Conservation (phyloP, 2,888 invertebrate genomes). For the Dolichomitus sp. region DNA sequence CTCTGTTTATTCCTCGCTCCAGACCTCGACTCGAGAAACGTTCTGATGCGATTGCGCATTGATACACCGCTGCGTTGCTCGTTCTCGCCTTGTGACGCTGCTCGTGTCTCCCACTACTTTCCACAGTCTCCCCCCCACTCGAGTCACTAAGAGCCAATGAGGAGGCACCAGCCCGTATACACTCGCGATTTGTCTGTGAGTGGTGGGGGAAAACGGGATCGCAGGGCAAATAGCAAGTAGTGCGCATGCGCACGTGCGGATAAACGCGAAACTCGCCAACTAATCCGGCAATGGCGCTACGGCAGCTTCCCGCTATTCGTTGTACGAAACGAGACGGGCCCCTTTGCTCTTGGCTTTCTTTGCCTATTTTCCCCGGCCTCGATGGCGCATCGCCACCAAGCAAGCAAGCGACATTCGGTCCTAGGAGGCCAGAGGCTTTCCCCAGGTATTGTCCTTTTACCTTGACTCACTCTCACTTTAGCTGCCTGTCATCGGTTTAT, state of each 20-base stretch:
- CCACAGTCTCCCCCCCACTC: slow-evolving; percentile 61
- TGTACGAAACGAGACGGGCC: slow-evolving; percentile 60
- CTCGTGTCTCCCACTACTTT: slow-evolving; percentile 65
- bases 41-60: slow-evolving; percentile 85
- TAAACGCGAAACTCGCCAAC: slow-evolving; percentile 60
- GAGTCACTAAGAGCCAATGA: slow-evolving; percentile 71
- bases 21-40: slow-evolving; percentile 80
- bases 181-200: slow-evolving; percentile 34
- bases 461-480: slow-evolving; percentile 6
- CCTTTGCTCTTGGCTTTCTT: slow-evolving; percentile 39
- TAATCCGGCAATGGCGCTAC: slow-evolving; percentile 73
- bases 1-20: slow-evolving; percentile 82
- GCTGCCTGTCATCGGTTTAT: not conserved
- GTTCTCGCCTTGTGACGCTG: slow-evolving; percentile 79
- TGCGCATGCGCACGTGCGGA: slow-evolving; percentile 68
- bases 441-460: slow-evolving; percentile 62
- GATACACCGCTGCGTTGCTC: slow-evolving; percentile 79
- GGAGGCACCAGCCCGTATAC: slow-evolving; percentile 71
- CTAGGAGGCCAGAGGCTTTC: slow-evolving; percentile 31
- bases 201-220: slow-evolving; percentile 59
- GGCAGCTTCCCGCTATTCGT: slow-evolving; percentile 75
- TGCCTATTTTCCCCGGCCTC: slow-evolving; percentile 41
- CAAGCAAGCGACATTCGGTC: slow-evolving; percentile 38
- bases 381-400: slow-evolving; percentile 25
- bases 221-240: slow-evolving; percentile 32